Conservation (phyloP, 1,140 invertebrate species). For the Microplitis demolitor region DNA sequence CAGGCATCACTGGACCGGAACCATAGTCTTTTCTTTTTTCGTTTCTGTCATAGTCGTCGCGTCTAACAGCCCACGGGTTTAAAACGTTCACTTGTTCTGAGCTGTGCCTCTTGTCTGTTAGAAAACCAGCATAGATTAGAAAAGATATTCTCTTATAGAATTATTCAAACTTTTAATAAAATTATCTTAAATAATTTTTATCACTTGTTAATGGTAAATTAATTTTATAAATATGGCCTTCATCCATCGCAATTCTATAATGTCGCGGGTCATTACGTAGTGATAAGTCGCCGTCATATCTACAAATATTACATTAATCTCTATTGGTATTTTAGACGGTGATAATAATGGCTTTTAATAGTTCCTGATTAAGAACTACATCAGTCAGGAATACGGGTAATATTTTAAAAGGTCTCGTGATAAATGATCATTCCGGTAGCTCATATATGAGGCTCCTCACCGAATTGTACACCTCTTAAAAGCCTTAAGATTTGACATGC, state of each 20-base stretch:
- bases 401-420: background rate
- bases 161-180: background rate
- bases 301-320: constrained; percentile 14
- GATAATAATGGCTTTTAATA: constrained; percentile 7
- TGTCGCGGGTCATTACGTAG: constrained; percentile 6
- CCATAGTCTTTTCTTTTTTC: constrained; percentile 10
- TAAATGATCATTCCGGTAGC: constrained; percentile 14
- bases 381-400: background rate
- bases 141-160: background rate
- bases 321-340: constrained; percentile 7
- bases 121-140: background rate
- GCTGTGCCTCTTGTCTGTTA: background rate
- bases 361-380: constrained; percentile 13
- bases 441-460: background rate
- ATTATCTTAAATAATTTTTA: background rate
- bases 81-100: constrained; percentile 11
- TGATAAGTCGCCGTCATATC: background rate
- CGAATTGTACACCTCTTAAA: background rate
- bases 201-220: constrained; percentile 1
- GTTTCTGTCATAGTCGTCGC: background rate
- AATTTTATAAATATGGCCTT: background rate
- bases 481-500: background rate
- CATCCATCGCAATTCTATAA: background rate
- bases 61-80: constrained; percentile 22
- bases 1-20: constrained; percentile 30